Percentiles rank a stretch among this genome's conserved stretches.
phyloP scores from a whole-genome alignment of 1,140 invertebrate genomes.

The Geopemphigus sp. region DNA sequence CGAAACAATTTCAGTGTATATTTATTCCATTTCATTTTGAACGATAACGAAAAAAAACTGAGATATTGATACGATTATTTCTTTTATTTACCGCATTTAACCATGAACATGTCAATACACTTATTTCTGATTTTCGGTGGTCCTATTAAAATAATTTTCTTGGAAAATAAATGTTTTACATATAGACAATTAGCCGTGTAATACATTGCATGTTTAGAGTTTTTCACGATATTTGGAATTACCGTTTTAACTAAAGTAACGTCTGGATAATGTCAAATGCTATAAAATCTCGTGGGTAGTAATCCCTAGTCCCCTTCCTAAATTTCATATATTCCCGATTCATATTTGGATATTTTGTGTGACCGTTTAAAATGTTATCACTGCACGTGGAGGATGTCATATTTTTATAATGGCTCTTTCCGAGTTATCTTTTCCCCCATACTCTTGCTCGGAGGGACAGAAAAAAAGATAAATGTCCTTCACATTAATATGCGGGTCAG shows the following conservation, averaged over 20 bases:
- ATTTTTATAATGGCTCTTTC: constrained; percentile 35
- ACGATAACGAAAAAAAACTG: too few species aligned
- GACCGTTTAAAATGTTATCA: not conserved
- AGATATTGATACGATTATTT: too few species aligned
- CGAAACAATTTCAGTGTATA: too few species aligned
- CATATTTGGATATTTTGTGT: not conserved
- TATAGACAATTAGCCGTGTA: too few species aligned
- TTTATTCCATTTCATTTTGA: too few species aligned
- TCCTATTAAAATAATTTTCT: too few species aligned
- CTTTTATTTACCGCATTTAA: too few species aligned
- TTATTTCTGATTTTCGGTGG: too few species aligned
- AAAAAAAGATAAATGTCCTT: constrained; percentile 14
- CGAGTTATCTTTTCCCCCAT: not conserved
- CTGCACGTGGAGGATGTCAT: constrained; percentile 3
- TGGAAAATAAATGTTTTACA: too few species aligned
- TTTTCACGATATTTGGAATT: not conserved
- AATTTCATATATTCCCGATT: not conserved
- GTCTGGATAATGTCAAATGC: not conserved
- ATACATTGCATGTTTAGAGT: too few species aligned
- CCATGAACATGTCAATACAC: too few species aligned
- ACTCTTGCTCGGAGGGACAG: not conserved
- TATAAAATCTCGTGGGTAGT: not conserved
- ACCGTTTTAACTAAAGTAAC: not conserved
- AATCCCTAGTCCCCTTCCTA: not conserved
- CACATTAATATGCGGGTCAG: constrained; percentile 29